These are phyloP conservation scores for Promerops cafer DNA, from an alignment of 2,113 vertebrate species.

Conservation along the genomic window DNA sequence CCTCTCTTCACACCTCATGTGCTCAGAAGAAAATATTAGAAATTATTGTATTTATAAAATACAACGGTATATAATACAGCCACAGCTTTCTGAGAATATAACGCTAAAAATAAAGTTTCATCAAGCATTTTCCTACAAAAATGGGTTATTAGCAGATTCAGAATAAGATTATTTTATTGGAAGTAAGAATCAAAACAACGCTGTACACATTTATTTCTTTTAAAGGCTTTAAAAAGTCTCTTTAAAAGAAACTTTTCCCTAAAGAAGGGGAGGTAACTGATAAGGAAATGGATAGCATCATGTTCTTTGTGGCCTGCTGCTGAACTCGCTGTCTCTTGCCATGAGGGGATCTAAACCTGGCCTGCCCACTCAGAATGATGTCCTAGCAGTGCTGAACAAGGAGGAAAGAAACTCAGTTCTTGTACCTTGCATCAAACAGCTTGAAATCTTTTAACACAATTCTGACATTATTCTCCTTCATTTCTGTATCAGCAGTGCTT, in stretches of 20 bases:
- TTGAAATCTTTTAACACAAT: background rate
- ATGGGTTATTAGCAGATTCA: background rate
- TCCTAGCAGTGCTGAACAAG: background rate
- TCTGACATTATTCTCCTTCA: background rate
- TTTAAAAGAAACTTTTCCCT: background rate
- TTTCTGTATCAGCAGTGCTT: background rate
- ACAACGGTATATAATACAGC: background rate
- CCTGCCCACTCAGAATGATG: no score
- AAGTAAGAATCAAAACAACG: background rate
- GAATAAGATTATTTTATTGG: background rate
- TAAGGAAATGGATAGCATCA: background rate
- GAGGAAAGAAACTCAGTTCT: background rate
- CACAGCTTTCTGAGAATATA: background rate
- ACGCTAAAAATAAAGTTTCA: background rate
- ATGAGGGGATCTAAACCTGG: background rate
- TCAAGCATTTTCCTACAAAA: background rate
- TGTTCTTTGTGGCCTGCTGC: background rate
- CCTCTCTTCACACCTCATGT: no score
- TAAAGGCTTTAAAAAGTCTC: rapidly evolving
- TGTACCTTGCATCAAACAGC: background rate
- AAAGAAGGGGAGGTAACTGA: background rate
- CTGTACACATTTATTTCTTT: background rate
- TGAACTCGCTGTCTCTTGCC: background rate
- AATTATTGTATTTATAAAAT: background rate
- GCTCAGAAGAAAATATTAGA: background rate